Evolutionary conservation across 35 echinoderm and acorn worm genomes (phyloP).

Genomic region (Lytechinus pictus): DNA sequence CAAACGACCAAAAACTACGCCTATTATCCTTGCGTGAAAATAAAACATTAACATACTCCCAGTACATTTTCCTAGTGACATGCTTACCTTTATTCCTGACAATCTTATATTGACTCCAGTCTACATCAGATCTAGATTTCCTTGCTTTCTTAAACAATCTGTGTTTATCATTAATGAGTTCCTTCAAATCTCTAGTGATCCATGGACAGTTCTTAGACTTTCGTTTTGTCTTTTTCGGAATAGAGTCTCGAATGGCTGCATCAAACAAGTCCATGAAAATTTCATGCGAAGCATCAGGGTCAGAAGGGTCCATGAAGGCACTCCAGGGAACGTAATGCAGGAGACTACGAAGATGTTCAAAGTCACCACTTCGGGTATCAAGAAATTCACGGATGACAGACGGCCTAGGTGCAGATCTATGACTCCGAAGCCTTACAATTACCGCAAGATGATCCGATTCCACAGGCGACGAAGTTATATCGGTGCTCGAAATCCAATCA

Average conservation of each 20-base stretch:
- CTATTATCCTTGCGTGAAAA: slow-evolving; percentile 38
- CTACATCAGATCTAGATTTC: background rate
- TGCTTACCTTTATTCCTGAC: slow-evolving; percentile 43
- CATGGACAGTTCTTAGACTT: slow-evolving; percentile 33
- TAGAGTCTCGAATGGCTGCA: slow-evolving; percentile 48
- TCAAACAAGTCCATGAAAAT: slow-evolving; percentile 50
- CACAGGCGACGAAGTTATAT: background rate
- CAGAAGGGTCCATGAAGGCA: slow-evolving; percentile 26
- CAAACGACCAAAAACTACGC: slow-evolving; percentile 52
- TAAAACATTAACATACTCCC: slow-evolving; percentile 56
- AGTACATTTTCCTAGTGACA: slow-evolving; percentile 2
- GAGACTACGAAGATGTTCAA: slow-evolving; percentile 50
- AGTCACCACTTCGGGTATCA: slow-evolving; percentile 22
- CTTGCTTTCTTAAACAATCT: slow-evolving; percentile 49
- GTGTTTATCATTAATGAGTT: slow-evolving; percentile 52
- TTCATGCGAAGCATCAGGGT: slow-evolving; percentile 34
- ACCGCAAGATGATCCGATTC: slow-evolving; percentile 46
- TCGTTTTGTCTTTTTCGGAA: slow-evolving; percentile 43
- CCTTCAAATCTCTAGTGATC: slow-evolving; percentile 40
- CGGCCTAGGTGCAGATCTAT: slow-evolving; percentile 9
- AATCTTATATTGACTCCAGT: slow-evolving; percentile 50
- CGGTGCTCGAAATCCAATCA: background rate
- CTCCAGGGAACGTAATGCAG: slow-evolving; percentile 48
- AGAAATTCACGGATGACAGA: slow-evolving; percentile 43
- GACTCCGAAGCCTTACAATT: background rate